Conservation (phyloP, 1,140 invertebrate genomes). For the Aleiodes sp. region DNA sequence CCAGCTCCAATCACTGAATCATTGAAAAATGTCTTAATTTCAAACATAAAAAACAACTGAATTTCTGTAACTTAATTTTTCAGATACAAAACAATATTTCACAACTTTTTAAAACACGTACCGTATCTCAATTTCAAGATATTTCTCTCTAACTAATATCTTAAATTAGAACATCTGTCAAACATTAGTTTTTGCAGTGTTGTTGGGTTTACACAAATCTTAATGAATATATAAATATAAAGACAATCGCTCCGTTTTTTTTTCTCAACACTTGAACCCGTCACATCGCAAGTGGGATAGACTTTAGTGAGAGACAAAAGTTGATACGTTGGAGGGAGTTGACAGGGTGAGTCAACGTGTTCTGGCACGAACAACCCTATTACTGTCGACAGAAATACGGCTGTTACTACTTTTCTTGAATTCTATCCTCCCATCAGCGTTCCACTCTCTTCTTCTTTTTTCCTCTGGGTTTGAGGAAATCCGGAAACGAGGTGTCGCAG, state of each 20-base stretch:
- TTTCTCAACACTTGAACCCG: background rate
- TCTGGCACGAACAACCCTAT: background rate
- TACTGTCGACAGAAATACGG: constrained; percentile 16
- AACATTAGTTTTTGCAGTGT: no score
- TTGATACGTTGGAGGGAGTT: background rate
- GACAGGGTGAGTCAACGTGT: background rate
- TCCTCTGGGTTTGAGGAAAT: background rate
- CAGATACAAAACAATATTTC: no score
- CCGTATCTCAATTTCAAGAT: no score
- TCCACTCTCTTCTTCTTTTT: background rate
- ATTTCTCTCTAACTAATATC: no score
- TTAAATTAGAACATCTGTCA: no score
- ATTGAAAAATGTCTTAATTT: no score
- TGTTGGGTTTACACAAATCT: no score
- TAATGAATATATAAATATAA: background rate
- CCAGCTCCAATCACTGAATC: no score
- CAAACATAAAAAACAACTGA: no score
- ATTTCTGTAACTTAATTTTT: no score
- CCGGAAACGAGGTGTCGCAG: constrained; percentile 16
- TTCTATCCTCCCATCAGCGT: constrained; percentile 10
- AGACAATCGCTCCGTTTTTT: background rate
- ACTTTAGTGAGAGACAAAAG: background rate
- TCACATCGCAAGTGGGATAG: background rate
- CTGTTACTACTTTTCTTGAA: constrained; percentile 21
- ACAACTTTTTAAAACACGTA: no score